Evolutionary conservation across 2,113 vertebrate species (phyloP).

Genomic region (Grantiella picta): DNA sequence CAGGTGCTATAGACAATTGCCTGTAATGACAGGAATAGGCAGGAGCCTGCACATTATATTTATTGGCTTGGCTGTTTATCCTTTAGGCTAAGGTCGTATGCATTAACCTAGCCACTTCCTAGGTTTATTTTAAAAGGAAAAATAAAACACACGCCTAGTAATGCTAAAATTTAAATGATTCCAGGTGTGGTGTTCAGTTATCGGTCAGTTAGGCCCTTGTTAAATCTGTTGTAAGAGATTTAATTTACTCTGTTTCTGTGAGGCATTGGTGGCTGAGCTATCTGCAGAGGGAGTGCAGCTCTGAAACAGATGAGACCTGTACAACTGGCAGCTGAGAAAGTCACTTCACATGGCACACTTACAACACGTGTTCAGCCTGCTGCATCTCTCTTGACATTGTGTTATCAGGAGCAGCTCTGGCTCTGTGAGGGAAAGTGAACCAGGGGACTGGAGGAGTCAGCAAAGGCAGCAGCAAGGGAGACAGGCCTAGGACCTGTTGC

Average conservation of each 20-base stretch:
- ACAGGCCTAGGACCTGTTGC: neutral
- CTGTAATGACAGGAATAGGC: conserved; percentile 4
- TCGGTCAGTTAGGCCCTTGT: neutral
- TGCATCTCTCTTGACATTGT: neutral
- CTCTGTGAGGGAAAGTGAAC: neutral
- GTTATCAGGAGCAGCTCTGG: neutral
- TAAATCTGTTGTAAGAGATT: neutral
- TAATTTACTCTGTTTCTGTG: neutral
- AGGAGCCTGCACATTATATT: neutral
- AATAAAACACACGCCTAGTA: neutral
- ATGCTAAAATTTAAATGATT: conserved; percentile 27
- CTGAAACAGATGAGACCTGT: neutral
- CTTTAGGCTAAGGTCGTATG: conserved; percentile 29
- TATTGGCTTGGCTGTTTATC: conserved; percentile 36
- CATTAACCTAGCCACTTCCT: conserved; percentile 40
- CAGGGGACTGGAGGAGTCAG: neutral
- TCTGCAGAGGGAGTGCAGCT: neutral
- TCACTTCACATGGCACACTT: neutral
- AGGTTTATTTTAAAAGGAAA: conserved; percentile 44
- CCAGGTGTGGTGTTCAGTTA: conserved; percentile 10
- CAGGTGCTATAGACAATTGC: conserved; percentile 10
- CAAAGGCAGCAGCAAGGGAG: neutral
- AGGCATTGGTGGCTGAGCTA: neutral
- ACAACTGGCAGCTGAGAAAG: neutral
- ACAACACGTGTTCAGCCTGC: neutral